These are phyloP conservation scores for Pimpla rufipes DNA, from an alignment of 2,888 invertebrate genomes.

Conservation along the genomic window DNA sequence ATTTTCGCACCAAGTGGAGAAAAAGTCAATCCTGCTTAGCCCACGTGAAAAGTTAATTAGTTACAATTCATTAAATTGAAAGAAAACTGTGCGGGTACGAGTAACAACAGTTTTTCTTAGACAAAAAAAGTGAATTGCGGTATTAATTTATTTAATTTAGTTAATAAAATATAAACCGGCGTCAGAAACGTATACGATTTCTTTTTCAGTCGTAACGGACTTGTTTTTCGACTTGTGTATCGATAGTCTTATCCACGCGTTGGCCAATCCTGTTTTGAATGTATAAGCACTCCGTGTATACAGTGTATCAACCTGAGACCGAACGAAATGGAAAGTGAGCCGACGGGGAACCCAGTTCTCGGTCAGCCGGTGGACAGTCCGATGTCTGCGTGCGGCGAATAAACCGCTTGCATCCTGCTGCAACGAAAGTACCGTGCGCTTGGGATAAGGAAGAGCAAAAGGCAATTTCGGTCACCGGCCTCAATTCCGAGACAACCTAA, in stretches of 20 bases:
- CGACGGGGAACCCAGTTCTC: constrained; percentile 64
- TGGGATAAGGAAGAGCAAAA: neutral
- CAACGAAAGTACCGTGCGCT: constrained; percentile 33
- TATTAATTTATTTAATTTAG: no score
- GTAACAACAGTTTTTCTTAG: no score
- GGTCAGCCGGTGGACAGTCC: constrained; percentile 63
- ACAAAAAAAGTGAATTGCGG: no score
- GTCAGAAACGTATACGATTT: no score
- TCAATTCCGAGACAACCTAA: neutral
- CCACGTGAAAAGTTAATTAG: no score
- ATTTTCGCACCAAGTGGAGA: no score
- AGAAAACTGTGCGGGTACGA: no score
- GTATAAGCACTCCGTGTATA: neutral
- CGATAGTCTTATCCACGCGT: neutral
- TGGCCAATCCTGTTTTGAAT: constrained; percentile 15
- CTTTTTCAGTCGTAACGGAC: no score
- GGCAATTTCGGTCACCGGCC: neutral
- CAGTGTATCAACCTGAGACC: constrained; percentile 57
- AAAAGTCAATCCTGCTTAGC: no score
- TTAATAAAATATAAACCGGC: no score
- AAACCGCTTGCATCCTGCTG: constrained; percentile 61
- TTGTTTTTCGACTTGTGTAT: neutral
- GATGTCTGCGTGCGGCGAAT: constrained; percentile 53
- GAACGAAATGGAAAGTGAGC: constrained; percentile 64
- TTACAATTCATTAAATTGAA: no score